Base-by-base conservation (phyloP, 2,797 vertebrate genomes). In the Peromyscus nudipes region DNA sequence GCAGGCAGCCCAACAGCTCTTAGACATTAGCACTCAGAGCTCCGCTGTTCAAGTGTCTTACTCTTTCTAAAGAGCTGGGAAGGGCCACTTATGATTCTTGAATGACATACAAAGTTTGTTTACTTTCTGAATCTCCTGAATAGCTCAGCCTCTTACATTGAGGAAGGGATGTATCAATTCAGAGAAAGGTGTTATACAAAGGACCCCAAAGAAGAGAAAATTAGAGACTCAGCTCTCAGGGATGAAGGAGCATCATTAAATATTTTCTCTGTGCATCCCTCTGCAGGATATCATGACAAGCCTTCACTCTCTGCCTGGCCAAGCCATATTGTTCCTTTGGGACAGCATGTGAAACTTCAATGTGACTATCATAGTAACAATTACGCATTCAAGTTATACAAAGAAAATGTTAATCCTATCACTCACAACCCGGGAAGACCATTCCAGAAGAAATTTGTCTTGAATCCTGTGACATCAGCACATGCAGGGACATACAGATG, bases 161-260 rank as follows among this genome's bases (percentile, higher is more conserved):
- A 21, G 14, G 1, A 11, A 75, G 11, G 19, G 23, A 27, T 75
- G 2, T 4, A 6, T 75, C 40, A 75, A 75, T 43, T 27, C 40
- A 27, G 4, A 75, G 2, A 75, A 27, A 75, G 43, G 23, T 73
- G 16, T 19, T 37, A 10, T 71, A 71, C 8, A 75, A 25, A 75
- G 4, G n/a, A n/a, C n/a, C 37, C 71, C 23, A 21, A 40, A 73
- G n/a, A 40, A 11, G 10, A 40, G 40, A 40, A 40, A 73, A 12
- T 40, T 73, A 8, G 11, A 40, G 8, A 10, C 34, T 40, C 37
- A 23, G 9, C 1, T 73, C 8, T 40, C 7, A 27, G 0, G 0
- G 6, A 49, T 12, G 9, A 25, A 40, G 21, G 12, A 31, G 7
- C 4, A 0, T 0, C 4, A 21, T 16, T 40, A 12, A 1, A 5